Conservation (phyloP, 1,140 invertebrate genomes). For the Proales similis region DNA sequence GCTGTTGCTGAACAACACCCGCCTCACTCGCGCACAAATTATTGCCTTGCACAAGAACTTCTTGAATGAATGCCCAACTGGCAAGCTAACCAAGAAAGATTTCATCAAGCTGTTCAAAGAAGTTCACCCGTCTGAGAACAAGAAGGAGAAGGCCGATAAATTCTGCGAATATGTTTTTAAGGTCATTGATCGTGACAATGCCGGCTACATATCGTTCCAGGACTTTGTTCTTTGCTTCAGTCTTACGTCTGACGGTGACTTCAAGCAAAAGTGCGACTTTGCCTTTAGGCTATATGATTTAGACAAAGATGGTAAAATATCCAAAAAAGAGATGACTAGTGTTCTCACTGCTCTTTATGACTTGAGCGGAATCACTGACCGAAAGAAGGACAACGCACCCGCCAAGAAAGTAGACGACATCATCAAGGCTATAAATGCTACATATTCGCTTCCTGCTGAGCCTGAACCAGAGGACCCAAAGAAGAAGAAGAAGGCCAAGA, state of each 20-base stretch:
- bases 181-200: conserved; percentile 29
- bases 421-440: conserved; percentile 36
- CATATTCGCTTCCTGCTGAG: conserved; percentile 6
- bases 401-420: conserved; percentile 37
- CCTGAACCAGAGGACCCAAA: conserved; percentile 2
- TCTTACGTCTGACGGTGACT: conserved; percentile 34
- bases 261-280: conserved; percentile 28
- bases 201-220: conserved; percentile 33
- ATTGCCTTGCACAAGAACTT: conserved; percentile 13
- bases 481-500: not conserved
- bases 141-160: conserved; percentile 36
- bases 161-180: conserved; percentile 37
- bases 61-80: conserved; percentile 36
- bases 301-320: conserved; percentile 35
- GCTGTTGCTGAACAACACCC: conserved; percentile 32
- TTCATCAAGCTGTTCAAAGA: conserved; percentile 28
- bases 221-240: conserved; percentile 35
- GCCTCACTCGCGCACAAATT: conserved; percentile 14
- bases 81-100: conserved; percentile 34
- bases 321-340: conserved; percentile 37
- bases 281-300: conserved; percentile 35
- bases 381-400: conserved; percentile 20
- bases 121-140: conserved; percentile 31
- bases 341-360: conserved; percentile 36
- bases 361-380: conserved; percentile 25